Evolutionary conservation across 1,140 invertebrate genomes (phyloP).

Genomic region (Teleogryllus occipitalis): DNA sequence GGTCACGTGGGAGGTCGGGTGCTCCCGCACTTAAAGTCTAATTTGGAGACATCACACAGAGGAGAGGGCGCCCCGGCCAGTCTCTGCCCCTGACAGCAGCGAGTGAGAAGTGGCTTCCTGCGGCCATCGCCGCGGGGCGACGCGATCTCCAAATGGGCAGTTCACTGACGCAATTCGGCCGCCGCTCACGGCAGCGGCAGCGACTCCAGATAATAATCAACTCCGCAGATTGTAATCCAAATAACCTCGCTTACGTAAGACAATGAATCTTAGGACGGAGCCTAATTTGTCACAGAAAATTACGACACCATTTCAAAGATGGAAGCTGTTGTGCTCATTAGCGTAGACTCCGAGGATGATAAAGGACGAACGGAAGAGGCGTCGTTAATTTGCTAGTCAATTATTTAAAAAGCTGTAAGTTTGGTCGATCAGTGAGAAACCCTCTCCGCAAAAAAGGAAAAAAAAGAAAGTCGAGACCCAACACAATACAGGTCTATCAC

Average conservation of each 20-base stretch:
- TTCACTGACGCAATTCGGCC: too few relatives aligned
- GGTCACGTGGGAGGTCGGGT: not conserved
- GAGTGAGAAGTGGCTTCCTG: not conserved
- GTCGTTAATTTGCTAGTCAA: not conserved
- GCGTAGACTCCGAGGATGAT: not conserved
- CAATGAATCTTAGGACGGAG: not conserved
- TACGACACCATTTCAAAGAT: not conserved
- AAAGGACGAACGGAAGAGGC: not conserved
- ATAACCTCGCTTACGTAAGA: not conserved
- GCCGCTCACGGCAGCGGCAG: too few relatives aligned
- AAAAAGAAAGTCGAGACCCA: not conserved
- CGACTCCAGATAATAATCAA: not conserved
- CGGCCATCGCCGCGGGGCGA: too few relatives aligned
- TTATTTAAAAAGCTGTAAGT: not conserved
- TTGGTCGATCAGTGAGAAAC: not conserved
- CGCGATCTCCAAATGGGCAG: too few relatives aligned
- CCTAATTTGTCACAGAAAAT: not conserved
- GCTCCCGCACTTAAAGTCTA: not conserved
- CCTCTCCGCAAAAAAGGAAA: not conserved
- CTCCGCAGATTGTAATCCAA: constrained; percentile 1
- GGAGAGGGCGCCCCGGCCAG: not conserved
- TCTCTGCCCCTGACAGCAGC: not conserved
- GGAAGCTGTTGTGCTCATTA: not conserved
- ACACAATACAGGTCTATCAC: too few relatives aligned
- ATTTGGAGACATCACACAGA: not conserved